A percentile compares a stretch with the other conserved stretches of the same genome.
Evolutionary conservation across 2,797 vertebrate genomes (phyloP).

Genomic region (Arctocebus calabarensis): DNA sequence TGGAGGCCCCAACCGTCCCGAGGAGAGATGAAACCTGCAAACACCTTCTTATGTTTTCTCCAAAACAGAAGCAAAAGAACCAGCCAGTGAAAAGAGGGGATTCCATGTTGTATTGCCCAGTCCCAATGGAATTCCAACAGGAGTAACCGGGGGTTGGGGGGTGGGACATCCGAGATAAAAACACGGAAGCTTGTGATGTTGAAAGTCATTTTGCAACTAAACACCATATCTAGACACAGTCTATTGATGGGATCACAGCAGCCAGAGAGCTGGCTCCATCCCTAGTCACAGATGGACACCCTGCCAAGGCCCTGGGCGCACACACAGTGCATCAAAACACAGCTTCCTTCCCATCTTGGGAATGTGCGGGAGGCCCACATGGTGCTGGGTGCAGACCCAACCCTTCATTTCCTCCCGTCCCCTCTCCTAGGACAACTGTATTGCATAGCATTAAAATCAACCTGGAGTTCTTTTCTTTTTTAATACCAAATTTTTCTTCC

Average conservation of each 20-base stretch:
- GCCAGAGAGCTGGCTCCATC: background rate
- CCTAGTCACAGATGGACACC: background rate
- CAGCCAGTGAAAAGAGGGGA: slow-evolving; percentile 58
- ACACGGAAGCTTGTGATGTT: slow-evolving; percentile 63
- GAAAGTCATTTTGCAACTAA: slow-evolving; percentile 66
- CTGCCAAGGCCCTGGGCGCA: background rate
- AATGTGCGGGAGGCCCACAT: background rate
- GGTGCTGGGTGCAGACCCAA: background rate
- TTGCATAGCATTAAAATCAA: background rate
- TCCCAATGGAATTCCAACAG: slow-evolving; percentile 70
- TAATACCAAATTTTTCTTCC: background rate
- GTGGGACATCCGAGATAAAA: slow-evolving; percentile 78
- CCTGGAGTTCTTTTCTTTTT: background rate
- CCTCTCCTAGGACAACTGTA: background rate
- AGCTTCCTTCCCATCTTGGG: background rate
- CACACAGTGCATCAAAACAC: background rate
- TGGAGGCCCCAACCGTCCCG: background rate
- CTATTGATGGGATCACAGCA: slow-evolving; percentile 49
- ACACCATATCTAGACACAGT: slow-evolving; percentile 28
- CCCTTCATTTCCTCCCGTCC: background rate
- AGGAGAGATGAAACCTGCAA: background rate
- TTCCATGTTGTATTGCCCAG: background rate
- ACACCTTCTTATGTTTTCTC: background rate
- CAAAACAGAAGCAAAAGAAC: slow-evolving; percentile 59
- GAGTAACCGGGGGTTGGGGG: background rate